Conservation (phyloP, 2,113 vertebrate species). For the Chitala chitala region DNA sequence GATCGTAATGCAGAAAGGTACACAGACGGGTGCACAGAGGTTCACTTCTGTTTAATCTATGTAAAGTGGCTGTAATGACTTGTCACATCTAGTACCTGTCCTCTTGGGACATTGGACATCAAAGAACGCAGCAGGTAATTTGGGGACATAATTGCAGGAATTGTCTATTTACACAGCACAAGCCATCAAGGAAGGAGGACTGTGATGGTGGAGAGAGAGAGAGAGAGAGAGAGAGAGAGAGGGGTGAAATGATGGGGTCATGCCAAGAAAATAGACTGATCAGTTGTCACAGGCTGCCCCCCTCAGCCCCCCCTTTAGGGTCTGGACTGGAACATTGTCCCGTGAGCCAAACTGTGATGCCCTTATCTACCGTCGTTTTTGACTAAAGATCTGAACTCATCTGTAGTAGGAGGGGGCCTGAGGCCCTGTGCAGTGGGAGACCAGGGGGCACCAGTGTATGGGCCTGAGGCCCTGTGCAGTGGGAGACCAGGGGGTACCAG, state of each 20-base stretch:
- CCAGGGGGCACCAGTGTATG: background rate
- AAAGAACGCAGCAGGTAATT: background rate
- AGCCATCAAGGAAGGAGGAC: background rate
- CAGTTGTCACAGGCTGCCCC: background rate
- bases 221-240: background rate
- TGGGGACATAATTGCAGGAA: background rate
- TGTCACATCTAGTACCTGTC: background rate
- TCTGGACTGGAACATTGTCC: background rate
- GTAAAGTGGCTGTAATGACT: background rate
- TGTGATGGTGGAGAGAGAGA: background rate
- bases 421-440: background rate
- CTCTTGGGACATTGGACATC: background rate
- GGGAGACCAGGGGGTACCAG: background rate
- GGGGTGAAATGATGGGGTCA: conserved; percentile 9
- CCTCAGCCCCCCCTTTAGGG: too few relatives aligned
- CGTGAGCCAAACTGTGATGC: background rate
- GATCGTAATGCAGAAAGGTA: background rate
- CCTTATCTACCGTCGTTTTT: too few relatives aligned
- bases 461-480: background rate
- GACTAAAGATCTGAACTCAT: too few relatives aligned
- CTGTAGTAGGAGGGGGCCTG: background rate
- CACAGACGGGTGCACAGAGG: background rate
- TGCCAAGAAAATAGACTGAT: conserved; percentile 14
- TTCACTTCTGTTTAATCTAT: conserved; percentile 6
- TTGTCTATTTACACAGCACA: background rate